phyloP scores from a whole-genome alignment of 2,113 vertebrate genomes.

The Corythaeola cristata region DNA sequence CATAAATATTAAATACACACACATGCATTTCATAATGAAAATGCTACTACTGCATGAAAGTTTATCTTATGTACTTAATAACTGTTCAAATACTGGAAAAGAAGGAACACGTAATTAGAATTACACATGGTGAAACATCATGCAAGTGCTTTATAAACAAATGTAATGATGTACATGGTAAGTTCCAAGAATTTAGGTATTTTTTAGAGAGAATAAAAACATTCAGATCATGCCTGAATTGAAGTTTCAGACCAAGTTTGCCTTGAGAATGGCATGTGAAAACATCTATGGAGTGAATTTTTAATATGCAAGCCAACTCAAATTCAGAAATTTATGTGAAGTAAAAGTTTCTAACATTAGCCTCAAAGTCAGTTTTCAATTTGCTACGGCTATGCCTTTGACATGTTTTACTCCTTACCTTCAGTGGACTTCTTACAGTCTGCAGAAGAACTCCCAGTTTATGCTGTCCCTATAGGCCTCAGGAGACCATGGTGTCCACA shows the following conservation, averaged over 20 bases:
- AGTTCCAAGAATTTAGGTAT: background rate
- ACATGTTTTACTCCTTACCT: constrained; percentile 34
- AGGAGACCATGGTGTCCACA: constrained; percentile 50
- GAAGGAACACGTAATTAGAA: background rate
- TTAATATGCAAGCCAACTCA: background rate
- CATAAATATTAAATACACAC: background rate
- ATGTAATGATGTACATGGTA: background rate
- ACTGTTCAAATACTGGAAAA: background rate
- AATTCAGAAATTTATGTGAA: background rate
- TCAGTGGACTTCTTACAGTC: constrained; percentile 47
- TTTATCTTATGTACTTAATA: background rate
- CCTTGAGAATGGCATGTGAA: background rate
- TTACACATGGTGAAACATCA: background rate
- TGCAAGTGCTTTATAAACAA: constrained; percentile 19
- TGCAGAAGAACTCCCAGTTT: constrained; percentile 39
- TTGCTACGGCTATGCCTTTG: background rate
- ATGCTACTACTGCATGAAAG: background rate
- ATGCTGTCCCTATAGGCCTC: constrained; percentile 51
- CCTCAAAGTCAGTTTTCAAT: background rate
- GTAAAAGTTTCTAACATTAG: background rate
- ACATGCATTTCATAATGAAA: constrained; percentile 4
- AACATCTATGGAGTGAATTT: background rate
- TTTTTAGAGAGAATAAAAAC: background rate
- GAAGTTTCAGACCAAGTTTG: background rate
- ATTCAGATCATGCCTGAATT: background rate